Conservation (phyloP, 2,888 invertebrate genomes). For the Agrochola macilenta region DNA sequence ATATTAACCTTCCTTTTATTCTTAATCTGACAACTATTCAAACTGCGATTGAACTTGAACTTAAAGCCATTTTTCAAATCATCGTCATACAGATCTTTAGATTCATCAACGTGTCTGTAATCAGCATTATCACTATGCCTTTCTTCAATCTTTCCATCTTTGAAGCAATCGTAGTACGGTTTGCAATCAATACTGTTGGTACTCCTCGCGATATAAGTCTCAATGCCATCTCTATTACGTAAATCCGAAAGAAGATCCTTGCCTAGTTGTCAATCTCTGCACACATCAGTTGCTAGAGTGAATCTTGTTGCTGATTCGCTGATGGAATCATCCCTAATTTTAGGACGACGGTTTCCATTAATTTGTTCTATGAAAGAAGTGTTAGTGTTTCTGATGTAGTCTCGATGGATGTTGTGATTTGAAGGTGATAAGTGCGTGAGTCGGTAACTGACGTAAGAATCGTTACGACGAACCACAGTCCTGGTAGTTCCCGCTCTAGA, state of each 20-base stretch:
- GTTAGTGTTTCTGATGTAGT: constrained; percentile 83
- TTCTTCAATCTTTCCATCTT: constrained; percentile 77
- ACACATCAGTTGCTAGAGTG: constrained; percentile 82
- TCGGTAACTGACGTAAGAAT: constrained; percentile 87
- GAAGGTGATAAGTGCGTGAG: constrained; percentile 87
- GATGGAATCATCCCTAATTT: constrained; percentile 84
- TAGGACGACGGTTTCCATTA: constrained; percentile 83
- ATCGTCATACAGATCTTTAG: constrained; percentile 75
- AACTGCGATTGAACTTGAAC: constrained; percentile 86
- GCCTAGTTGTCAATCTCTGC: constrained; percentile 85
- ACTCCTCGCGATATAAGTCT: constrained; percentile 82
- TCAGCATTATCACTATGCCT: constrained; percentile 84
- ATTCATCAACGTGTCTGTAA: constrained; percentile 78
- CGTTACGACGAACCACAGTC: constrained; percentile 86
- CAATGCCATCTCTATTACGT: constrained; percentile 79
- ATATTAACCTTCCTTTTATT: constrained; percentile 81
- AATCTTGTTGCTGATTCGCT: constrained; percentile 86
- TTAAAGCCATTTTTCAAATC: constrained; percentile 82
- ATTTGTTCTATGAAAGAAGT: constrained; percentile 88
- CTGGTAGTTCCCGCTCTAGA: constrained; percentile 86
- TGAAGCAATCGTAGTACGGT: constrained; percentile 87
- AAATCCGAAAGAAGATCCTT: constrained; percentile 73
- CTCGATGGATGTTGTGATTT: constrained; percentile 86
- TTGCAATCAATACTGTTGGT: constrained; percentile 87
- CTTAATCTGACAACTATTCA: constrained; percentile 84